phyloP scores from a whole-genome alignment of 2,113 vertebrate genomes.

The Gambusia holbrooki region DNA sequence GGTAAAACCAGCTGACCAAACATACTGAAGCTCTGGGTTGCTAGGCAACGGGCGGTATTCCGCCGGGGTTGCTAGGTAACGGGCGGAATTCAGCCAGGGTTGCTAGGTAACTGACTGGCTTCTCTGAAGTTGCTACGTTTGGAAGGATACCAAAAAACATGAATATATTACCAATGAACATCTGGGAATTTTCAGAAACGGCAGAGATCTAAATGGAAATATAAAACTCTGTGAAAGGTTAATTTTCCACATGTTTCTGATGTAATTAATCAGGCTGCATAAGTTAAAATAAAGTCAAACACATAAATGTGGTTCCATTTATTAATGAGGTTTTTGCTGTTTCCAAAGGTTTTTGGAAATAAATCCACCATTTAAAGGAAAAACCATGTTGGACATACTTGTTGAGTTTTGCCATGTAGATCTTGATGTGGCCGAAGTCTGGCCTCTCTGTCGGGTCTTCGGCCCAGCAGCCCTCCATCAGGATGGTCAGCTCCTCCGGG shows the following conservation, averaged over 20 bases:
- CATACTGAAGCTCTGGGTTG: too few species aligned
- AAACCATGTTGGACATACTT: constrained; percentile 81
- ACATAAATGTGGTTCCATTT: background rate
- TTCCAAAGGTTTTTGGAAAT: background rate
- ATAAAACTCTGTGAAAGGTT: too few species aligned
- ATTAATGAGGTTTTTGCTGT: background rate
- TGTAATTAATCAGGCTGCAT: background rate
- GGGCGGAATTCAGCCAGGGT: too few species aligned
- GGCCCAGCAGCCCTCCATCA: constrained; percentile 97
- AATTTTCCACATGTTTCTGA: background rate
- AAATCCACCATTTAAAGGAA: background rate
- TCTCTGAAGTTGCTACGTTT: too few species aligned
- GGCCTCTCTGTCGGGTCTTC: constrained; percentile 92
- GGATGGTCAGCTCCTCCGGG: constrained; percentile 92
- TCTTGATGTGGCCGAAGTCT: constrained; percentile 95
- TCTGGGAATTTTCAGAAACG: too few species aligned
- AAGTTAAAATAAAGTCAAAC: background rate
- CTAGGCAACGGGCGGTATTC: too few species aligned
- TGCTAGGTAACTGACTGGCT: too few species aligned
- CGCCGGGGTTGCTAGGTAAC: too few species aligned
- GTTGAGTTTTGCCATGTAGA: constrained; percentile 96
- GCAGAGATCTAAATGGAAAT: too few species aligned
- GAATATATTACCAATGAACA: too few species aligned
- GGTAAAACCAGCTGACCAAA: too few species aligned
- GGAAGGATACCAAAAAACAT: too few species aligned